These are phyloP conservation scores for Haemorhous mexicanus DNA, from an alignment of 2,113 vertebrate species.

Conservation along the genomic window DNA sequence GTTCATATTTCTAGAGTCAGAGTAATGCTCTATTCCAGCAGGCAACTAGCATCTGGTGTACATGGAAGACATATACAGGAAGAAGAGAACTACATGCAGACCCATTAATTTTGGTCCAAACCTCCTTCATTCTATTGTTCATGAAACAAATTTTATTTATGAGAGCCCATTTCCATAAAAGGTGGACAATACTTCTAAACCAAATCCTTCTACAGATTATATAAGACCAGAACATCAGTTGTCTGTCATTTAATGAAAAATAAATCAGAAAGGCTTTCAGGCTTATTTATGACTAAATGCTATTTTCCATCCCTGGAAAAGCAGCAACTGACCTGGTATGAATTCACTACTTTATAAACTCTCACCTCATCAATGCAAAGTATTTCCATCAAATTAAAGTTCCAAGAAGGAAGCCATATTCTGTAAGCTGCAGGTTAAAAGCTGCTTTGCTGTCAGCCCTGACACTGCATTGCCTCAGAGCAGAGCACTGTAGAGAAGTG, in stretches of 20 bases:
- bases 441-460: not conserved
- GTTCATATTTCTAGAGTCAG: not conserved
- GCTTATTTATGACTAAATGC: not conserved
- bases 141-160: not conserved
- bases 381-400: not conserved
- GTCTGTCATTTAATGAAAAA: not conserved
- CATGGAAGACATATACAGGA: not conserved
- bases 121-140: not conserved
- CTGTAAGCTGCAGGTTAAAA: not conserved
- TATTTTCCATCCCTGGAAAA: not conserved
- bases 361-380: not conserved
- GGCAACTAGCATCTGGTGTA: not conserved
- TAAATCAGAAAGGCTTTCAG: conserved; percentile 10
- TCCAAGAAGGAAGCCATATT: not conserved
- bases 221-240: not conserved
- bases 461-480: not conserved
- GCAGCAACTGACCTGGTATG: not conserved
- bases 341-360: not conserved
- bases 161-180: not conserved
- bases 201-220: not conserved
- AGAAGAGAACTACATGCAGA: not conserved
- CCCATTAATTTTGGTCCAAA: not conserved
- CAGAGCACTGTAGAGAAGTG: not conserved
- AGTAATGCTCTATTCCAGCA: not conserved
- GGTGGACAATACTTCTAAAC: not conserved